phyloP scores from a whole-genome alignment of 2,888 invertebrate genomes.

The Nomada ruficornis region DNA sequence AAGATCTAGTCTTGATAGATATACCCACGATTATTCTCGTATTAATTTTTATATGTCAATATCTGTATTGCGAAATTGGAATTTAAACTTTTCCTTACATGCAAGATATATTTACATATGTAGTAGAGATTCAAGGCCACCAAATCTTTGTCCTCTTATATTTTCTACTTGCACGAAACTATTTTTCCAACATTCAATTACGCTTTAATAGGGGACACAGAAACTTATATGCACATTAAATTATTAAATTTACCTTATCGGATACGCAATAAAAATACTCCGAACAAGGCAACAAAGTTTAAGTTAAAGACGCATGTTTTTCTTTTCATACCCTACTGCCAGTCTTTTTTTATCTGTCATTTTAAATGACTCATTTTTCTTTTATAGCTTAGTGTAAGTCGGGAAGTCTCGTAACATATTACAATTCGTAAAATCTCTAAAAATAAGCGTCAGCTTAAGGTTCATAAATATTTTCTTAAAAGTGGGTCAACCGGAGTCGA shows the following conservation, averaged over 20 bases:
- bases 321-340: constrained; percentile 9
- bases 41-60: too few species aligned
- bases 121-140: neutral
- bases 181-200: neutral
- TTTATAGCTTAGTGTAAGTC: neutral
- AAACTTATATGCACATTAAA: neutral
- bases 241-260: constrained; percentile 41
- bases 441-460: neutral
- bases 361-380: neutral
- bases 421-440: neutral
- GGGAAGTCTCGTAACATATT: neutral
- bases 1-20: too few species aligned
- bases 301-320: constrained; percentile 10
- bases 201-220: neutral
- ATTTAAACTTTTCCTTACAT: too few species aligned
- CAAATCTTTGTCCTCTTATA: neutral
- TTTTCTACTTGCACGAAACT: neutral
- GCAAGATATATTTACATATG: too few species aligned
- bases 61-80: too few species aligned
- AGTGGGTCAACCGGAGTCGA: neutral
- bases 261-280: constrained; percentile 4
- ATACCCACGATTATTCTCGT: too few species aligned
- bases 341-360: neutral
- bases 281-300: neutral
- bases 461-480: neutral